A percentile compares a stretch with the other conserved stretches of the same genome.
phyloP scores from a whole-genome alignment of 2,888 invertebrate genomes.

The Polydrusus cervinus region DNA sequence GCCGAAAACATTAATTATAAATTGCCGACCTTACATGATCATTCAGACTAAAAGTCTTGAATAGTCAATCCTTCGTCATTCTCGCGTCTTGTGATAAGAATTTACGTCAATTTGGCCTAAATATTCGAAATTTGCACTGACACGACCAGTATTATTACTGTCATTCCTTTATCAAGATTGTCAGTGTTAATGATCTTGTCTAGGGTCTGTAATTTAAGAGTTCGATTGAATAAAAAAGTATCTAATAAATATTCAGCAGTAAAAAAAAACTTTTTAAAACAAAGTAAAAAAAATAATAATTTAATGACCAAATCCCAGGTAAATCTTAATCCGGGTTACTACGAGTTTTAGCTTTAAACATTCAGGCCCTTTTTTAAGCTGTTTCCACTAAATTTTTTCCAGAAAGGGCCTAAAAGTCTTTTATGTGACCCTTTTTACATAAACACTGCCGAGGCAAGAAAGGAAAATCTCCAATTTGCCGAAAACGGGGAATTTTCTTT shows the following conservation, averaged over 20 bases:
- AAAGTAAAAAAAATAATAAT: conserved; percentile 17
- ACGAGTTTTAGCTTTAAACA: conserved; percentile 17
- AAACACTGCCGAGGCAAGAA: conserved; percentile 31
- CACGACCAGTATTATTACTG: too few relatives aligned
- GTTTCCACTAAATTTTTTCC: conserved; percentile 20
- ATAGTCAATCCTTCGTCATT: too few relatives aligned
- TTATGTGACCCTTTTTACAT: conserved; percentile 36
- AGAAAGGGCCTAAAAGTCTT: conserved; percentile 24
- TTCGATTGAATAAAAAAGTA: too few relatives aligned
- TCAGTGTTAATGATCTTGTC: too few relatives aligned
- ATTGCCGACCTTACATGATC: too few relatives aligned
- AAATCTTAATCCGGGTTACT: conserved; percentile 32
- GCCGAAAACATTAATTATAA: too few relatives aligned
- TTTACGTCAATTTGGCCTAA: too few relatives aligned
- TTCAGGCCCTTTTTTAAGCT: conserved; percentile 16
- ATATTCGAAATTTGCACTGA: too few relatives aligned
- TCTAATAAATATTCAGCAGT: neutral
- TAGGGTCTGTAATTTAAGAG: too few relatives aligned
- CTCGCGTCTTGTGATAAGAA: too few relatives aligned
- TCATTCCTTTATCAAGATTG: too few relatives aligned
- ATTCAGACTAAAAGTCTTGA: too few relatives aligned
- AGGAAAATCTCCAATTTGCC: conserved; percentile 36
- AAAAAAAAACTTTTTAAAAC: neutral
- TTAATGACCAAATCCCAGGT: conserved; percentile 39
- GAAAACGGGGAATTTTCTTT: conserved; percentile 34